phyloP scores from a whole-genome alignment of 2,888 invertebrate species.

The Drosophila parthenogenetica region DNA sequence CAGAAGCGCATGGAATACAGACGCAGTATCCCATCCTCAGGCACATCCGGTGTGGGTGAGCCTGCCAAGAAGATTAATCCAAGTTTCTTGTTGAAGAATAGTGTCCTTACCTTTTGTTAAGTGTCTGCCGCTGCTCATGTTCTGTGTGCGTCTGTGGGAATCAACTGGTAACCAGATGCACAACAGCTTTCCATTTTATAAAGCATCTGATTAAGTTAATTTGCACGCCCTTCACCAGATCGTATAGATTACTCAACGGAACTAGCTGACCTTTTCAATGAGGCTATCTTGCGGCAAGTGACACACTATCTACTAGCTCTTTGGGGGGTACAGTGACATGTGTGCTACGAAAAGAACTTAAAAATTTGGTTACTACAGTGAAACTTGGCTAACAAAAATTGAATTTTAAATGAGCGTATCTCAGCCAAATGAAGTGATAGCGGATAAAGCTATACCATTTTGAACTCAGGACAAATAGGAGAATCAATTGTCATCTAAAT shows the following conservation, averaged over 20 bases:
- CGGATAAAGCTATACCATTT: too few relatives aligned
- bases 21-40: constrained; percentile 88
- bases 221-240: constrained; percentile 44
- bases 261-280: constrained; percentile 62
- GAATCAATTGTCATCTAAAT: too few relatives aligned
- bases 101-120: constrained; percentile 64
- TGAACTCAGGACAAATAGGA: too few relatives aligned
- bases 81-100: too few relatives aligned
- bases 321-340: constrained; percentile 17
- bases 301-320: constrained; percentile 4
- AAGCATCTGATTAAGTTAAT: constrained; percentile 5
- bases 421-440: too few relatives aligned
- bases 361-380: too few relatives aligned
- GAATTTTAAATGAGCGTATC: too few relatives aligned
- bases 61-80: constrained; percentile 85
- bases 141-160: constrained; percentile 45
- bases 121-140: constrained; percentile 75
- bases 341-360: not conserved
- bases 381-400: too few relatives aligned
- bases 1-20: constrained; percentile 94
- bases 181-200: constrained; percentile 33
- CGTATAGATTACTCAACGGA: constrained; percentile 52
- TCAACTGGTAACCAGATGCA: constrained; percentile 39
- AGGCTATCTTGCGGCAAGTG: constrained; percentile 35
- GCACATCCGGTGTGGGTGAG: constrained; percentile 88